Conservation (phyloP, 2,797 vertebrate species). For the Pangasius macronema region DNA sequence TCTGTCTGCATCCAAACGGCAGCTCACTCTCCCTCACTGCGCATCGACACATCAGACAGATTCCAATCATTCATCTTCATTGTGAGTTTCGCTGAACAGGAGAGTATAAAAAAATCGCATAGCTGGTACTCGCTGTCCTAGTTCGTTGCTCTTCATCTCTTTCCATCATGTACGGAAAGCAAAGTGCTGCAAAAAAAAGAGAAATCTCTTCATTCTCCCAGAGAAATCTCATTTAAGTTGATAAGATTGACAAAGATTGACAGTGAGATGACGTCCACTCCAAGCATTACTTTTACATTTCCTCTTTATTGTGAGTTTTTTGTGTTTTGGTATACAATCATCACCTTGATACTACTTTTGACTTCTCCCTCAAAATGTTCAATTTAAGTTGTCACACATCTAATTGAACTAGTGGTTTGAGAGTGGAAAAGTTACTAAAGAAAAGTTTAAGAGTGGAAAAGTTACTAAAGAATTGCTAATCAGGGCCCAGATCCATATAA, state of each 20-base stretch:
- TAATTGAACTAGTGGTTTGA: background rate
- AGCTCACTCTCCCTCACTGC: constrained; percentile 21
- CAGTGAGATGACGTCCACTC: background rate
- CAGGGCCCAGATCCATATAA: background rate
- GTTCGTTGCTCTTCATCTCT: background rate
- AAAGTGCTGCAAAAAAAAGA: background rate
- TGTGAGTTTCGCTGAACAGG: background rate
- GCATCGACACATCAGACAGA: background rate
- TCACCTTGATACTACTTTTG: background rate
- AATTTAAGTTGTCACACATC: background rate
- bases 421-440: background rate
- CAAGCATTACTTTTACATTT: background rate
- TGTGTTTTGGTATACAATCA: background rate
- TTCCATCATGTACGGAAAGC: background rate
- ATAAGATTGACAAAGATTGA: background rate
- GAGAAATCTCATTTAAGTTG: background rate
- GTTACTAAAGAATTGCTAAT: background rate
- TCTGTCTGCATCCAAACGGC: background rate
- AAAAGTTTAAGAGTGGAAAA: background rate
- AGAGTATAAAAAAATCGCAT: background rate
- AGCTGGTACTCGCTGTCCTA: background rate
- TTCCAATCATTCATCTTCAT: constrained; percentile 6
- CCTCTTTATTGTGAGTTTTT: background rate
- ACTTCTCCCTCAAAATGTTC: background rate
- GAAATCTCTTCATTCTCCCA: background rate